Conservation (phyloP, 2,797 vertebrate genomes). For the Cynodonichthys magdalenae region DNA sequence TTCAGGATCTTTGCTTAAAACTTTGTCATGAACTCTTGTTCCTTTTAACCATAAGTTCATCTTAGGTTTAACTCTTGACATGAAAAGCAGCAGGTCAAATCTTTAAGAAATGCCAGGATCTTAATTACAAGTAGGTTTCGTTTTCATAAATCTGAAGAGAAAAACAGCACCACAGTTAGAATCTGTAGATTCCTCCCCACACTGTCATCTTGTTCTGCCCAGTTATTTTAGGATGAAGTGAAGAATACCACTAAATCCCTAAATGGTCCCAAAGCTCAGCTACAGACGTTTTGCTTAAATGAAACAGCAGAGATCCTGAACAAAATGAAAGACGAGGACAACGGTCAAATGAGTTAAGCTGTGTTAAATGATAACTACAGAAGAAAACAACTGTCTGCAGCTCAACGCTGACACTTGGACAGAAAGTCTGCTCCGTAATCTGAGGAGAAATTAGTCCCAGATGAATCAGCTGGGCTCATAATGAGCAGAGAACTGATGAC, state of each 20-base stretch:
- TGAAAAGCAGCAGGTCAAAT: too few relatives aligned
- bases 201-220: conserved; percentile 23
- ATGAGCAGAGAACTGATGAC: conserved; percentile 54
- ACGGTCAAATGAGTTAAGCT: conserved; percentile 42
- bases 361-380: conserved; percentile 18
- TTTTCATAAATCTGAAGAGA: neutral
- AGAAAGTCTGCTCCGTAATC: conserved; percentile 22
- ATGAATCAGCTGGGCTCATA: conserved; percentile 56
- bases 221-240: conserved; percentile 32
- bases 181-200: conserved; percentile 6
- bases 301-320: conserved; percentile 12
- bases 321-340: conserved; percentile 11
- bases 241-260: conserved; percentile 27
- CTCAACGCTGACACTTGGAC: conserved; percentile 20
- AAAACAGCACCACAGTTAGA: neutral
- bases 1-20: too few relatives aligned
- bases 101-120: too few relatives aligned
- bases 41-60: too few relatives aligned
- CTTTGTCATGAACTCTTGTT: too few relatives aligned
- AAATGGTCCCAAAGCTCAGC: conserved; percentile 26
- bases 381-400: conserved; percentile 2
- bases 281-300: conserved; percentile 11
- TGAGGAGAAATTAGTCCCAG: conserved; percentile 47
- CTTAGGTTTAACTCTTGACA: too few relatives aligned
- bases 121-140: neutral